These are phyloP conservation scores for Lepus townsendii DNA, from an alignment of 2,797 vertebrate species.

Conservation along the genomic window DNA sequence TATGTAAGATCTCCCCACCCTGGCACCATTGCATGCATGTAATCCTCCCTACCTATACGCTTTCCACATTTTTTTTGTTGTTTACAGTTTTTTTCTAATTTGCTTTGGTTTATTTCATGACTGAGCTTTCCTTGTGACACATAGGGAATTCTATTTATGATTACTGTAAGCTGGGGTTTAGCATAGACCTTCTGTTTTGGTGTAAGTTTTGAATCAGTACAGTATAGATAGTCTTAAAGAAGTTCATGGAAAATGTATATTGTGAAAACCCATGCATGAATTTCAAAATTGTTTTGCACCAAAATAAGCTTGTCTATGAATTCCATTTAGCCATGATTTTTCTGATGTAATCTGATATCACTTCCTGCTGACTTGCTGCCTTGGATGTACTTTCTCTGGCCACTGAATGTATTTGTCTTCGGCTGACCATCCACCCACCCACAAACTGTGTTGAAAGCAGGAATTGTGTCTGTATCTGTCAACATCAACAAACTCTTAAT, in stretches of 20 bases:
- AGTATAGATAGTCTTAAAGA: too few relatives aligned
- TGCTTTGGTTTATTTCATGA: not conserved
- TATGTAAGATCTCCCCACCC: not conserved
- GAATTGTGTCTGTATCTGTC: not conserved
- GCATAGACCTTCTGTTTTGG: not conserved
- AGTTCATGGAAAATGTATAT: too few relatives aligned
- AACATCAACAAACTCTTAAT: not conserved
- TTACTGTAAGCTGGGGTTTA: not conserved
- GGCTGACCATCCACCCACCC: not conserved
- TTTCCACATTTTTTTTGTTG: too few relatives aligned
- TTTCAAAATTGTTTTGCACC: too few relatives aligned
- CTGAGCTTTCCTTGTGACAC: not conserved
- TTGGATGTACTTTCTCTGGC: not conserved
- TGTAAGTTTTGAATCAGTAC: too few relatives aligned
- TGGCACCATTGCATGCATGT: rapidly evolving
- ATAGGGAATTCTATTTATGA: not conserved
- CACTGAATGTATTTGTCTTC: not conserved
- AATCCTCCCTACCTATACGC: too few relatives aligned
- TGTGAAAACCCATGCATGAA: too few relatives aligned
- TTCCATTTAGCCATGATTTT: not conserved
- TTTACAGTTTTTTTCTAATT: not conserved
- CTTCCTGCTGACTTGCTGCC: not conserved
- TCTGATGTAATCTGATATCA: not conserved
- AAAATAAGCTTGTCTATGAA: too few relatives aligned
- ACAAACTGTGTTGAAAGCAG: not conserved